A percentile compares a stretch with the other conserved stretches of the same genome.
These are phyloP conservation scores for Leuctra nigra DNA, from an alignment of 2,888 invertebrate species.

Conservation along the genomic window DNA sequence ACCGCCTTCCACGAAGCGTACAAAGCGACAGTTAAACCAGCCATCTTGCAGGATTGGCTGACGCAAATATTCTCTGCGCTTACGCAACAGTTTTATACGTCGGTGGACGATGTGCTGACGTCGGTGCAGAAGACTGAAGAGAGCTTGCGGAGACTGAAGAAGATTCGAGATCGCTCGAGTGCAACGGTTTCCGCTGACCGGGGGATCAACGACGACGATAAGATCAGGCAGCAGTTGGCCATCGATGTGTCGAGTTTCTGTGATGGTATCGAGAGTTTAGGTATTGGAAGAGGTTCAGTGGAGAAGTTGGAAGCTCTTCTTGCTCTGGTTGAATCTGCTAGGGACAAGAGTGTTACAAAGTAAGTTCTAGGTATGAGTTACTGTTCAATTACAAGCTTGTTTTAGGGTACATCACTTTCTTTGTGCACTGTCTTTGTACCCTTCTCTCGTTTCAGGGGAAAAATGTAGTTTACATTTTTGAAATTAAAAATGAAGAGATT, in stretches of 20 bases:
- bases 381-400: background rate
- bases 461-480: too few relatives aligned
- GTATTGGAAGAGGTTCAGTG: constrained; percentile 49
- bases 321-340: constrained; percentile 54
- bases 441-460: background rate
- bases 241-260: constrained; percentile 77
- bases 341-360: constrained; percentile 37
- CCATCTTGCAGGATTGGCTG: constrained; percentile 37
- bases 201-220: constrained; percentile 83
- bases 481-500: too few relatives aligned
- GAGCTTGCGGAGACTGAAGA: constrained; percentile 82
- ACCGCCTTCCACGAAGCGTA: constrained; percentile 51
- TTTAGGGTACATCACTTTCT: background rate
- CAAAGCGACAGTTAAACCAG: constrained; percentile 30
- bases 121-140: constrained; percentile 95
- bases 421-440: background rate
- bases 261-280: constrained; percentile 50
- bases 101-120: constrained; percentile 80
- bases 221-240: constrained; percentile 83
- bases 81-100: constrained; percentile 42
- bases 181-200: constrained; percentile 44
- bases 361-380: background rate
- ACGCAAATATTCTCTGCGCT: constrained; percentile 41
- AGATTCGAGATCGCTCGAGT: constrained; percentile 58
- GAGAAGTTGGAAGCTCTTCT: constrained; percentile 54